Conservation (phyloP, 2,797 vertebrate species). For the Fratercula arctica region DNA sequence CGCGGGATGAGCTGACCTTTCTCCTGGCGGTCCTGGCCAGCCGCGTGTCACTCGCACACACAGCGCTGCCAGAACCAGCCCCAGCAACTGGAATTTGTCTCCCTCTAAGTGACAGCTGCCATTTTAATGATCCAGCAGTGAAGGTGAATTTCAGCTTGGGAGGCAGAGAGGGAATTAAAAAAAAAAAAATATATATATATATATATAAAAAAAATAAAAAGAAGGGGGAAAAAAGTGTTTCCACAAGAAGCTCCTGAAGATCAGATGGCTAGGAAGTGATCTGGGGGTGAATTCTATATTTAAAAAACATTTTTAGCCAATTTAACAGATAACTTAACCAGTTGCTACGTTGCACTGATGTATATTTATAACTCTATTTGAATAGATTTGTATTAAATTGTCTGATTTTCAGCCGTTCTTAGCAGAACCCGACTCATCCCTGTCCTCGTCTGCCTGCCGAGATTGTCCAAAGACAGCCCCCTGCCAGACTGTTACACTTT, state of each 20-base stretch:
- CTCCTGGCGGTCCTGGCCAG: background rate
- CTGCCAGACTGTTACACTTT: slow-evolving; percentile 43
- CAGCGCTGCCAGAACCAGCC: background rate
- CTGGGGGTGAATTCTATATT: slow-evolving; percentile 47
- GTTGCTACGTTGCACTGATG: background rate
- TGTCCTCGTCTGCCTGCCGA: slow-evolving; percentile 37
- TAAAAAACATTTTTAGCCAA: slow-evolving; percentile 19
- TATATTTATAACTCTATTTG: slow-evolving; percentile 44
- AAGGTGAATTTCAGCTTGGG: slow-evolving; percentile 32
- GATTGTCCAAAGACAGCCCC: slow-evolving; percentile 50
- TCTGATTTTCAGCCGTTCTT: slow-evolving; percentile 12
- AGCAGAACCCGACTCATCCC: background rate
- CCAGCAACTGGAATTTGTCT: slow-evolving; percentile 36
- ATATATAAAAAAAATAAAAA: background rate
- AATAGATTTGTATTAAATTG: slow-evolving; percentile 50
- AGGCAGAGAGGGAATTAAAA: background rate
- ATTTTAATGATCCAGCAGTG: slow-evolving; percentile 34
- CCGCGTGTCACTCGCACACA: background rate
- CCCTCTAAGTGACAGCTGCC: slow-evolving; percentile 53
- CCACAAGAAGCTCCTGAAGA: background rate
- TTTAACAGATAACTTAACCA: slow-evolving; percentile 53
- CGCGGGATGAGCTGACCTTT: background rate
- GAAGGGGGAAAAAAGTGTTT: background rate
- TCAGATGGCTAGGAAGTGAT: slow-evolving; percentile 43
- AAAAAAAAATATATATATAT: background rate